A percentile compares a stretch with the other conserved stretches of the same genome.
phyloP scores from a whole-genome alignment of 2,888 invertebrate species.

The Pseudolycoriella hygida region DNA sequence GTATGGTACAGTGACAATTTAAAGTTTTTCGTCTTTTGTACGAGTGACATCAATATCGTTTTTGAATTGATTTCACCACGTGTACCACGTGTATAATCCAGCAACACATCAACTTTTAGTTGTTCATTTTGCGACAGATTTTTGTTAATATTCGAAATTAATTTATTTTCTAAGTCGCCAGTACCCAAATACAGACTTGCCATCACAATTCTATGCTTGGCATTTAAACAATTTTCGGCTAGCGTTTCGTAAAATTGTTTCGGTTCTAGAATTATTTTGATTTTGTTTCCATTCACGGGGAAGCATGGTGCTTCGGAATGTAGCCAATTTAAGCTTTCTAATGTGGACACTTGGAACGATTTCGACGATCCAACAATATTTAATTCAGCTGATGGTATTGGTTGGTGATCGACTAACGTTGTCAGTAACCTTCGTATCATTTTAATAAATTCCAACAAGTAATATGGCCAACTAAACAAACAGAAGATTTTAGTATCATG shows the following conservation, averaged over 20 bases:
- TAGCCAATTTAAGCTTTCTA: constrained; percentile 43
- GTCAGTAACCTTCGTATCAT: constrained; percentile 4
- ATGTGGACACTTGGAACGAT: constrained; percentile 16
- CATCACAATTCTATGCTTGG: constrained; percentile 55
- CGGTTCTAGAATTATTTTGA: constrained; percentile 60
- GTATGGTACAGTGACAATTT: constrained; percentile 81
- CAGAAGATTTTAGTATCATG: too few relatives aligned
- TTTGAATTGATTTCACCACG: constrained; percentile 61
- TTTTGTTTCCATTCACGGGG: constrained; percentile 44
- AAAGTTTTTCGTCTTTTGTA: constrained; percentile 42
- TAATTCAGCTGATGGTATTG: background rate
- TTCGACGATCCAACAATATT: background rate
- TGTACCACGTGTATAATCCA: constrained; percentile 82
- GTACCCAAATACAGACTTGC: constrained; percentile 90
- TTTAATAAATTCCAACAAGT: background rate
- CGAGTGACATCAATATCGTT: constrained; percentile 56
- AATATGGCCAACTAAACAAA: background rate
- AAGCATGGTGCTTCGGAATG: constrained; percentile 46
- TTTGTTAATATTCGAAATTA: constrained; percentile 50
- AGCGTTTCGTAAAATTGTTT: constrained; percentile 57
- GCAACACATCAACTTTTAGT: constrained; percentile 55
- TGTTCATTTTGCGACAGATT: constrained; percentile 36
- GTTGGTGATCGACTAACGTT: constrained; percentile 2
- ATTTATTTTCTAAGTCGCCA: constrained; percentile 58
- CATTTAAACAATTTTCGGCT: constrained; percentile 43